Conservation (phyloP, 1,140 invertebrate species). For the Apolygus lucorum region DNA sequence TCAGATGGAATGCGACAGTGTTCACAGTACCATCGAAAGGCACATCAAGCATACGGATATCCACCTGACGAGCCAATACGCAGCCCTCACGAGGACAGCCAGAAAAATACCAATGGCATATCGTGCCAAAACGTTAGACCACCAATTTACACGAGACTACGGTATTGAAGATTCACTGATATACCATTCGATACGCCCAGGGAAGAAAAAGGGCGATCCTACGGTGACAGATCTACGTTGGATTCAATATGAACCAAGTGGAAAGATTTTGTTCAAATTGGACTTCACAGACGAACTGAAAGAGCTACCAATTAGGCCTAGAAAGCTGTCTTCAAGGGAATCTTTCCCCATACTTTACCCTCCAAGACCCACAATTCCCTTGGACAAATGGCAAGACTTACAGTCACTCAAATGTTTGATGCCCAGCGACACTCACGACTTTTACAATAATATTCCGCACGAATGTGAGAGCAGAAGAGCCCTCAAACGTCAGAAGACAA, state of each 20-base stretch:
- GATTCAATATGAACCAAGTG: not conserved
- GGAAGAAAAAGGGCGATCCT: not conserved
- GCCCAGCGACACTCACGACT: not conserved
- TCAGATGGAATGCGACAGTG: conserved; percentile 1
- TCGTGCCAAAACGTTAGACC: not conserved
- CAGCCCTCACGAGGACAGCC: not conserved
- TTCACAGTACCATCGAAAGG: not conserved
- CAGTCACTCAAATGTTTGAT: too few relatives aligned
- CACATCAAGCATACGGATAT: not conserved
- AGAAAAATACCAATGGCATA: not conserved
- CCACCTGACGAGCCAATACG: conserved; percentile 1
- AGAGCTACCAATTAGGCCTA: not conserved
- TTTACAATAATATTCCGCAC: not conserved
- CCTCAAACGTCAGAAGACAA: too few relatives aligned
- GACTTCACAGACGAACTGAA: not conserved
- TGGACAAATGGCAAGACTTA: too few relatives aligned
- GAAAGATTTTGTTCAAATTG: not conserved
- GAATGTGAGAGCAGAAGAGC: not conserved
- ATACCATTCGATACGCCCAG: not conserved
- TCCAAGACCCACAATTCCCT: not conserved
- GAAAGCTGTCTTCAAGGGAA: not conserved
- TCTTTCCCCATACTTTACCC: not conserved
- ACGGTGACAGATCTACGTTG: not conserved
- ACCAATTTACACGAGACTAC: not conserved
- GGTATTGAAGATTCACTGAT: not conserved